phyloP scores from a whole-genome alignment of 1,140 invertebrate species.

The Gonioctena quinquepunctata region DNA sequence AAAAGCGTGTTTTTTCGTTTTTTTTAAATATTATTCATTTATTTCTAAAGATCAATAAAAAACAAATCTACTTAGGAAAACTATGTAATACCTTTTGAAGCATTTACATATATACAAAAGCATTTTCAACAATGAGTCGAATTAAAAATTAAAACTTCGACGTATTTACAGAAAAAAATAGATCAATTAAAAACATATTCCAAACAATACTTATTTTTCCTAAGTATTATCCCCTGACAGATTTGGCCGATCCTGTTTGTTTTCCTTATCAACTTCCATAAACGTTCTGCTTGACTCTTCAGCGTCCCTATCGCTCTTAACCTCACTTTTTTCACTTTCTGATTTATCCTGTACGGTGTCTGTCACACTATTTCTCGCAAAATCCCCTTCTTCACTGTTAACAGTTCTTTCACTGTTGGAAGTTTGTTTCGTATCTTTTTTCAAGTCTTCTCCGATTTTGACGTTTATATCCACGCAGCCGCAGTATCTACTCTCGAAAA shows the following conservation, averaged over 20 bases:
- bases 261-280: background rate
- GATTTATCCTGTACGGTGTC: background rate
- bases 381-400: background rate
- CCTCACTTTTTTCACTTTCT: background rate
- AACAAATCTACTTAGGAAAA: conserved; percentile 17
- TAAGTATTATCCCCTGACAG: conserved; percentile 29
- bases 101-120: conserved; percentile 25
- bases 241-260: background rate
- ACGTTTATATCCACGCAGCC: conserved; percentile 25
- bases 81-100: conserved; percentile 21
- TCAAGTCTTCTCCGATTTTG: conserved; percentile 24
- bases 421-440: background rate
- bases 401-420: background rate
- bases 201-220: background rate
- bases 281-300: background rate
- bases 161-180: conserved; percentile 28
- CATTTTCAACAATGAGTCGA: conserved; percentile 22
- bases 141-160: conserved; percentile 10
- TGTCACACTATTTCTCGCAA: background rate
- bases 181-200: conserved; percentile 2
- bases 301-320: background rate
- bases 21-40: no score
- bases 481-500: conserved; percentile 35
- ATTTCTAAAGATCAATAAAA: no score
- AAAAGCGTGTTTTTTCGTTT: no score